Evolutionary conservation across 1,140 invertebrate species (phyloP), one percentile per base, ranked within the genome.

Genomic region (Drosophila truncata): DNA sequence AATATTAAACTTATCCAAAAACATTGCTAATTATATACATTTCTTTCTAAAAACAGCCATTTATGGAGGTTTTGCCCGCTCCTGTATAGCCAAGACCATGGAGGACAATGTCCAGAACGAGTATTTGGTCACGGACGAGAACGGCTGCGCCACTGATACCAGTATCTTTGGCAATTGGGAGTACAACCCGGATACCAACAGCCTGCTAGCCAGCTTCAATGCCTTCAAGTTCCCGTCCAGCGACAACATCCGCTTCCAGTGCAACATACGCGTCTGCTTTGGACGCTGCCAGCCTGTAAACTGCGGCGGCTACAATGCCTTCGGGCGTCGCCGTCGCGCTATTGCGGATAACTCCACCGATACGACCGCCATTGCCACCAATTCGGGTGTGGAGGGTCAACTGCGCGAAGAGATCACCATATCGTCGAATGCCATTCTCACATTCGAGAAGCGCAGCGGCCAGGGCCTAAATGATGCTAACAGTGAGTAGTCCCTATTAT

Each of bases 141-240:
- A 98, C 82, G 98, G 98, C 31, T 99, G 98, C 85, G 97, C 98
- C 16, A 98, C 97, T 0, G 98, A 98, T 93, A 96, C 97, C 4
- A 96, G 95, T 18, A 98, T 98, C 85, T 98, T 98, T 83, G 97
- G 97, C 18, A 97, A 98, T 91, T 99, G 98, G 98, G 96, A 97
- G 77, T 96, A 97, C 75, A 97, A 97, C 88, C 94, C 96, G 7
- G 96, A 97, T 37, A 96, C 96, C 13, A 96, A 97, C 91, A 95
- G 96, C 13, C 93, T 99, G 23, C 94, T 96, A 86, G 97, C 97
- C 42, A 95, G 96, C 69, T 98, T 99, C 92, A 98, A 98, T 92
- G 98, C 98, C 6, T 99, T 99, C 93, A 99, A 99, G 92, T 99
- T 99, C 95, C 98, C 98, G 0, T 97, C 96, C 69, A 98, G 97